These are phyloP conservation scores for Netelia inedita DNA, from an alignment of 2,888 invertebrate genomes.

Conservation along the genomic window DNA sequence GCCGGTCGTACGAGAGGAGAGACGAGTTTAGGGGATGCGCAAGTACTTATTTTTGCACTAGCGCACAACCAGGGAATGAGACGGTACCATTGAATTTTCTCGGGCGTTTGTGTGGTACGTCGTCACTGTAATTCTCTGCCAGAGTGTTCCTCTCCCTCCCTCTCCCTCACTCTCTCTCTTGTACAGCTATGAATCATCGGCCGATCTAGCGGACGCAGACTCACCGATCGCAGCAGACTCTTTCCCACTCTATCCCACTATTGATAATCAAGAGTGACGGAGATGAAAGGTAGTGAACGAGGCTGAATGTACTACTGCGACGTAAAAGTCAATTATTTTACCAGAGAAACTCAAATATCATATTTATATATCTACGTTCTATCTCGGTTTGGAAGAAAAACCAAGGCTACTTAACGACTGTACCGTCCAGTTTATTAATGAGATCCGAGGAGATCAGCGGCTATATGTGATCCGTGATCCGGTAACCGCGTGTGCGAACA, in stretches of 20 bases:
- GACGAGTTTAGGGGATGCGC: background rate
- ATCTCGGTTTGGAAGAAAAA: background rate
- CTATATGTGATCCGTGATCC: slow-evolving; percentile 2
- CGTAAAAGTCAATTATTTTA: slow-evolving; percentile 42
- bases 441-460: slow-evolving; percentile 53
- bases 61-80: slow-evolving; percentile 4
- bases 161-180: background rate
- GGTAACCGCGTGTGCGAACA: slow-evolving; percentile 30
- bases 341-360: slow-evolving; percentile 22
- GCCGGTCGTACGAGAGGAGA: slow-evolving; percentile 6
- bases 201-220: slow-evolving; percentile 44
- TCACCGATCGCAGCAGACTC: slow-evolving; percentile 16
- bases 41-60: slow-evolving; percentile 59
- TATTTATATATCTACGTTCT: background rate
- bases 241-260: slow-evolving; percentile 2
- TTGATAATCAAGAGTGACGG: slow-evolving; percentile 1
- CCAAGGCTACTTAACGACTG: slow-evolving; percentile 34
- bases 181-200: slow-evolving; percentile 61
- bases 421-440: slow-evolving; percentile 42
- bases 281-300: background rate
- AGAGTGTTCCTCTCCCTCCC: background rate
- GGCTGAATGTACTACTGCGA: slow-evolving; percentile 13
- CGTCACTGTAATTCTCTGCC: slow-evolving; percentile 39
- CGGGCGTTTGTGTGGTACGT: slow-evolving; percentile 26
- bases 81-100: slow-evolving; percentile 41